These are phyloP conservation scores for Pristionchus mayeri DNA, from an alignment of 2,888 invertebrate species.

Conservation along the genomic window DNA sequence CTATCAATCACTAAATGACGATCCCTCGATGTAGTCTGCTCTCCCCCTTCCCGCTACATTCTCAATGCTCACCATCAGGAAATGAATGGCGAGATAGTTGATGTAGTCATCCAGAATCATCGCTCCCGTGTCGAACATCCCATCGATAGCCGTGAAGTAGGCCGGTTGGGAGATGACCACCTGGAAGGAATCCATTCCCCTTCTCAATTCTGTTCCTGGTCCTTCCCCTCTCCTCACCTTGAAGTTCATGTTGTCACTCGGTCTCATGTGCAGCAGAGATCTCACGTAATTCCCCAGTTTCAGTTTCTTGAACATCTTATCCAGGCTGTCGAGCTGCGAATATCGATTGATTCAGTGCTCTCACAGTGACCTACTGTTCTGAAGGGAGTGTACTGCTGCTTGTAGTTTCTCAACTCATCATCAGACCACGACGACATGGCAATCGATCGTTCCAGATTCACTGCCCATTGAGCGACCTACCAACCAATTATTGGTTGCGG, in stretches of 20 bases:
- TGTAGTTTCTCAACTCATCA: conserved; percentile 56
- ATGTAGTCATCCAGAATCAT: conserved; percentile 35
- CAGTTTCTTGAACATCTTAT: conserved; percentile 50
- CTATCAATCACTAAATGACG: too few relatives aligned
- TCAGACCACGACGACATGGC: conserved; percentile 56
- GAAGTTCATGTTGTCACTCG: too few relatives aligned
- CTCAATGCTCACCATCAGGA: conserved; percentile 31
- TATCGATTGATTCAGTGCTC: too few relatives aligned
- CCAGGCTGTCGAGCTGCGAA: conserved; percentile 40
- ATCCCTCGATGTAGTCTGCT: too few relatives aligned
- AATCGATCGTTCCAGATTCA: conserved; percentile 55
- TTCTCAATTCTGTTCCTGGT: too few relatives aligned
- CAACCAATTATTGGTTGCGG: not conserved
- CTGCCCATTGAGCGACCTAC: conserved; percentile 47
- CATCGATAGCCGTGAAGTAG: conserved; percentile 55
- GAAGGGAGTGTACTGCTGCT: conserved; percentile 57
- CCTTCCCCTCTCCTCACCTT: too few relatives aligned
- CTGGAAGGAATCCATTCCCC: not conserved
- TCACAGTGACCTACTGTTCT: not conserved
- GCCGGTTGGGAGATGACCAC: conserved; percentile 53
- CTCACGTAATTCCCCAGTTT: conserved; percentile 51
- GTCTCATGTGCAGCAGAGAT: not conserved
- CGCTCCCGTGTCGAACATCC: conserved; percentile 29
- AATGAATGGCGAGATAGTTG: conserved; percentile 44
- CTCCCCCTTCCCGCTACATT: too few relatives aligned